Percentiles rank a stretch among this genome's conserved stretches.
Evolutionary conservation across 2,113 vertebrate species (phyloP).

Genomic region (Gobio gobio): DNA sequence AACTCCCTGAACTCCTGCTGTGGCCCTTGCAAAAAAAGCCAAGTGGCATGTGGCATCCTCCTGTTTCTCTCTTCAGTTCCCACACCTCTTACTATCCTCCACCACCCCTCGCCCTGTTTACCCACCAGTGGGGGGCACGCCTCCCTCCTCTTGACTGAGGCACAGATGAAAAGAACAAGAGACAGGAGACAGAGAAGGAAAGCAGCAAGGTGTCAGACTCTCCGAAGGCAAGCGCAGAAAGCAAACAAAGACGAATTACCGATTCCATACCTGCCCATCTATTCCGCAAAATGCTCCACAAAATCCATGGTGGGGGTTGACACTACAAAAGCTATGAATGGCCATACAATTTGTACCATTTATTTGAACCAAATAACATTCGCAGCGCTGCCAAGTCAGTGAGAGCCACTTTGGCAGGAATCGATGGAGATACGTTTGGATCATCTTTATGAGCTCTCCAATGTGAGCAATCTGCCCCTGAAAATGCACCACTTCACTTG

Average conservation of each 20-base stretch:
- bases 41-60: constrained; percentile 2
- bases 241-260: neutral
- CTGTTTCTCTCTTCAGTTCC: constrained; percentile 8
- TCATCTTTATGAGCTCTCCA: constrained; percentile 45
- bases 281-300: neutral
- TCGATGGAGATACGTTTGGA: constrained; percentile 26
- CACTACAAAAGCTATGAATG: constrained; percentile 20
- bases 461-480: constrained; percentile 42
- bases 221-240: neutral
- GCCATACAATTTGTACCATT: constrained; percentile 26
- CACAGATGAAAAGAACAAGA: neutral
- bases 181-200: neutral
- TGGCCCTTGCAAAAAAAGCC: neutral
- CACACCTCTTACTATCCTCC: constrained; percentile 26
- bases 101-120: neutral
- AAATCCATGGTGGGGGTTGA: constrained; percentile 20
- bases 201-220: neutral
- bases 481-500: constrained; percentile 33
- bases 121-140: constrained; percentile 2
- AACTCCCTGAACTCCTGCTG: constrained; percentile 24
- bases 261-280: neutral
- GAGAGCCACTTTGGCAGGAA: constrained; percentile 33
- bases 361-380: constrained; percentile 30
- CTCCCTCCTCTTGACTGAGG: constrained; percentile 2
- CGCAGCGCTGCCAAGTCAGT: constrained; percentile 8